phyloP scores from a whole-genome alignment of 2,888 invertebrate species.

The Rotaria socialis region DNA sequence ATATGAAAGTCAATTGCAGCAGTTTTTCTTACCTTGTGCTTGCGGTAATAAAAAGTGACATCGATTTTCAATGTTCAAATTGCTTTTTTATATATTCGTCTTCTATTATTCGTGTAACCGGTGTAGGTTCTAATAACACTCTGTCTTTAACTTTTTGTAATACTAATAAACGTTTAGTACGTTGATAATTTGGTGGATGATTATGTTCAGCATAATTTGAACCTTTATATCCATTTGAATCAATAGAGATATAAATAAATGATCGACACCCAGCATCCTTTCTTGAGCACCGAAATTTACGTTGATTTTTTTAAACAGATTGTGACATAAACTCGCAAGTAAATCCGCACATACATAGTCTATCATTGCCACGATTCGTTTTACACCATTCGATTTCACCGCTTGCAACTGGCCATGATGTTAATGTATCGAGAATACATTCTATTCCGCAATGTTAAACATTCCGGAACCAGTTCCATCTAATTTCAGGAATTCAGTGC shows the following conservation, averaged over 20 bases:
- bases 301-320: background rate
- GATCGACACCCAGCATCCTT: background rate
- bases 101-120: background rate
- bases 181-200: slow-evolving; percentile 7
- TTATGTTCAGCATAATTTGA: slow-evolving; percentile 13
- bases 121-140: background rate
- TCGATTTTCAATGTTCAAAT: background rate
- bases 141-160: background rate
- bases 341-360: background rate
- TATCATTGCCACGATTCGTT: slow-evolving; percentile 1
- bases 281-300: background rate
- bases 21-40: background rate
- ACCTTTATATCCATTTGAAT: background rate
- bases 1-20: background rate
- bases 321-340: background rate
- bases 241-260: background rate
- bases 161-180: background rate
- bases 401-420: background rate
- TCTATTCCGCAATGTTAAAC: too few relatives aligned
- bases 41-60: slow-evolving; percentile 5
- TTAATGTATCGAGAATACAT: background rate
- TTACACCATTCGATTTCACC: slow-evolving; percentile 18
- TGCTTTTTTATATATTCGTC: background rate
- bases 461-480: too few relatives aligned
- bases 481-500: too few relatives aligned